phyloP scores from a whole-genome alignment of 2,888 invertebrate genomes.

The Heliconius cydno region DNA sequence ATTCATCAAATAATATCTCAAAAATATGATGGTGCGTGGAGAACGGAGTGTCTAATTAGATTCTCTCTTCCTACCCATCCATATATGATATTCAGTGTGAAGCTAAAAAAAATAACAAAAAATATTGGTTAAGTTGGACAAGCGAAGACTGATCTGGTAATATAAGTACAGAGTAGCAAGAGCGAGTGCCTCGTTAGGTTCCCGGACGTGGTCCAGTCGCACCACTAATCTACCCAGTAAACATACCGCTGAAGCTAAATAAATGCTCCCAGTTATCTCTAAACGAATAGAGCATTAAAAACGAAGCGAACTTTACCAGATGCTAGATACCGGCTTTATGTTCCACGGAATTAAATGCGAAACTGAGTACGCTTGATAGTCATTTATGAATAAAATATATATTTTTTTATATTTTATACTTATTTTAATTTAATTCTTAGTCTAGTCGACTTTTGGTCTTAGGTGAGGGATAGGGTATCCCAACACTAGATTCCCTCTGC shows the following conservation, averaged over 20 bases:
- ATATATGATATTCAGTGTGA: background rate
- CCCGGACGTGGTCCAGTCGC: constrained; percentile 30
- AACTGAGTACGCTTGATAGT: background rate
- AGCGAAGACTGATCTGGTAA: background rate
- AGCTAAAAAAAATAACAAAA: background rate
- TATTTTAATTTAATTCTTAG: too few relatives aligned
- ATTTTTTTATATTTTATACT: background rate
- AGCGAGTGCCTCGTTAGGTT: constrained; percentile 37
- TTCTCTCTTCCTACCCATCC: background rate
- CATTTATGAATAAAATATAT: background rate
- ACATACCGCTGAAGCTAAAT: constrained; percentile 39
- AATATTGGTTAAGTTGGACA: constrained; percentile 8
- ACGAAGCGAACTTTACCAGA: constrained; percentile 29
- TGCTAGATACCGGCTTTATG: constrained; percentile 22
- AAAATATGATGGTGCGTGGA: background rate
- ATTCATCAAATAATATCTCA: background rate
- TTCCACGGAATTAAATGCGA: constrained; percentile 16
- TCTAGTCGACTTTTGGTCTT: too few relatives aligned
- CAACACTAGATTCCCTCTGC: background rate
- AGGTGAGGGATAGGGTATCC: too few relatives aligned
- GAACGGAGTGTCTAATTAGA: background rate
- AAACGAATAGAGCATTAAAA: constrained; percentile 34
- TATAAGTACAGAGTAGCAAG: constrained; percentile 6
- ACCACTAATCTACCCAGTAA: constrained; percentile 36
- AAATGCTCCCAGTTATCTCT: constrained; percentile 32